A percentile compares a stretch with the other conserved stretches of the same genome.
phyloP scores from a whole-genome alignment of 2,797 vertebrate species.

The Masticophis lateralis region DNA sequence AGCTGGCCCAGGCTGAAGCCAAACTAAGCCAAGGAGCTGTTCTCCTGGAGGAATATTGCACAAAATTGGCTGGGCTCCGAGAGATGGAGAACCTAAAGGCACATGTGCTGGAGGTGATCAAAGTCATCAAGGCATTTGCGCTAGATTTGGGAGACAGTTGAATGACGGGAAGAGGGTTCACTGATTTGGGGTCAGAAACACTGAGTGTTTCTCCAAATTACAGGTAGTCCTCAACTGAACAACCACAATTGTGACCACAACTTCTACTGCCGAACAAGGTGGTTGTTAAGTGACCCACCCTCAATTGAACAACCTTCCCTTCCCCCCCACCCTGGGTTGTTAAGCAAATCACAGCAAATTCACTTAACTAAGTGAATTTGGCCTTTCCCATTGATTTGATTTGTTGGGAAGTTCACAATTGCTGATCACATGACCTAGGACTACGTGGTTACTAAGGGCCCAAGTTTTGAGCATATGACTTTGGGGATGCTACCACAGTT shows the following conservation, averaged over 20 bases:
- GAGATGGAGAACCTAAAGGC: constrained; percentile 7
- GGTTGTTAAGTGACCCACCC: background rate
- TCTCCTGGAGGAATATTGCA: background rate
- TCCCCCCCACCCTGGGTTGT: fast-evolving
- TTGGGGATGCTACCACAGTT: background rate
- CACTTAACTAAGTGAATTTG: background rate
- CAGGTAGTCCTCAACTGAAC: background rate
- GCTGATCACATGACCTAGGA: background rate
- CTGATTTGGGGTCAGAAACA: background rate
- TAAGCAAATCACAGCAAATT: background rate
- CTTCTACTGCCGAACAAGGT: background rate
- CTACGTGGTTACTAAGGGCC: background rate
- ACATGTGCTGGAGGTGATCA: constrained; percentile 28
- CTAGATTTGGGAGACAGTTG: no score
- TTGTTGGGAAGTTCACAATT: background rate
- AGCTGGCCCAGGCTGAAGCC: background rate
- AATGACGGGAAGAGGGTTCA: background rate
- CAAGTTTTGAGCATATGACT: background rate
- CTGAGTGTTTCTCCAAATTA: background rate
- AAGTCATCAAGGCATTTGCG: background rate
- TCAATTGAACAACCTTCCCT: background rate
- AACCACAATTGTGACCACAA: background rate
- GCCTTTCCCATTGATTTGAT: background rate
- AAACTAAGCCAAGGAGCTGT: background rate
- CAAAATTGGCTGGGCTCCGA: constrained; percentile 2